These are phyloP conservation scores for Drosophila arawakana DNA, from an alignment of 1,140 invertebrate genomes.

Conservation along the genomic window DNA sequence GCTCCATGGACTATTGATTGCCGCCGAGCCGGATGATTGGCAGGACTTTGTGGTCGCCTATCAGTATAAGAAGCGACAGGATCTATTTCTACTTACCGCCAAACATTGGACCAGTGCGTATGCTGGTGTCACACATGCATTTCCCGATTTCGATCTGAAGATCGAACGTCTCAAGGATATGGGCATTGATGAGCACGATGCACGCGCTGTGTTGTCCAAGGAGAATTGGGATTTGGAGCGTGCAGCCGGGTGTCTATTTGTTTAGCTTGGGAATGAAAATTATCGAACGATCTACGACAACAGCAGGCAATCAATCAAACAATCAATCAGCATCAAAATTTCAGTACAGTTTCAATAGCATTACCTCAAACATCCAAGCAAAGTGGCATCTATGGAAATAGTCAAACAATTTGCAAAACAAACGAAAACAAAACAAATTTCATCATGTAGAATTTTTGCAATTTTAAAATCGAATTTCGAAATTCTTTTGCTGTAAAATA, in stretches of 20 bases:
- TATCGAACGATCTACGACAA: neutral
- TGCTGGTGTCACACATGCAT: slow-evolving; percentile 91
- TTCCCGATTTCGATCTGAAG: slow-evolving; percentile 91
- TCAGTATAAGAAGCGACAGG: slow-evolving; percentile 94
- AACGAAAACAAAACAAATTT: slow-evolving; percentile 1
- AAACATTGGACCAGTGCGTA: slow-evolving; percentile 97
- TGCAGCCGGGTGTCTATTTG: slow-evolving; percentile 89
- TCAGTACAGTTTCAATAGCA: slow-evolving; percentile 1
- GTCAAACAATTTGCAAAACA: slow-evolving; percentile 10
- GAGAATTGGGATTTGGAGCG: slow-evolving; percentile 94
- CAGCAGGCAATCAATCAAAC: slow-evolving; percentile 9
- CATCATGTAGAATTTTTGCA: slow-evolving; percentile 15
- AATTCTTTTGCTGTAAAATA: slow-evolving; percentile 12
- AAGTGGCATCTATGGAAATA: slow-evolving; percentile 28
- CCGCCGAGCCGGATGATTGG: slow-evolving; percentile 98
- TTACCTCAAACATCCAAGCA: slow-evolving; percentile 1
- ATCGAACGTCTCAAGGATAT: slow-evolving; percentile 92
- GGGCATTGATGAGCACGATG: slow-evolving; percentile 93
- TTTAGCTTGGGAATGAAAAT: slow-evolving; percentile 86
- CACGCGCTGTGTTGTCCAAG: slow-evolving; percentile 92
- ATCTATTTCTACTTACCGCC: slow-evolving; percentile 94
- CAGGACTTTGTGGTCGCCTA: slow-evolving; percentile 98
- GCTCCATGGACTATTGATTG: slow-evolving; percentile 94
- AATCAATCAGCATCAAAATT: slow-evolving; percentile 16
- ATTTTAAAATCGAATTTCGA: neutral